Evolutionary conservation across 2,113 vertebrate species (phyloP).

Genomic region (Zosterops pallidus): DNA sequence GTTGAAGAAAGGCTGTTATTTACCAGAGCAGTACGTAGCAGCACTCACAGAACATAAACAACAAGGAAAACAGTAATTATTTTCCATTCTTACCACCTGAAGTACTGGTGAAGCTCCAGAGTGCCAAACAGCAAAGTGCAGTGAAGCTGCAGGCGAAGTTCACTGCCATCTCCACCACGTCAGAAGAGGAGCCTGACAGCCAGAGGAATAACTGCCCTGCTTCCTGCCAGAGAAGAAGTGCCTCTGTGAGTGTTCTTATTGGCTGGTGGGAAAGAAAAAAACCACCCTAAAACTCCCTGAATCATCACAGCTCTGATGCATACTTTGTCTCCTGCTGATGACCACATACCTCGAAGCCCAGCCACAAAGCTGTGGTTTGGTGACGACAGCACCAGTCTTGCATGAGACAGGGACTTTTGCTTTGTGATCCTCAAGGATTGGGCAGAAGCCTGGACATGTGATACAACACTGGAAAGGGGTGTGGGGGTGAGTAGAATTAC

Average conservation of each 20-base stretch:
- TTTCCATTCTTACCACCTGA: conserved; percentile 35
- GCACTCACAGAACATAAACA: background rate
- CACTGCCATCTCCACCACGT: background rate
- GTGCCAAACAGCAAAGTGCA: background rate
- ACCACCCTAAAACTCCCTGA: background rate
- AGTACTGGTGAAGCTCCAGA: background rate
- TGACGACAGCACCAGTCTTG: background rate
- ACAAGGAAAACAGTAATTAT: background rate
- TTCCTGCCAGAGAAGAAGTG: background rate
- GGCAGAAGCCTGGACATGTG: background rate
- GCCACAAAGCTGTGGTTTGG: background rate
- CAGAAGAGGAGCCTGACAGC: background rate
- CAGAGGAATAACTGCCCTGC: background rate
- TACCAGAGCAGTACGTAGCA: background rate
- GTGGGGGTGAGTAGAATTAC: background rate
- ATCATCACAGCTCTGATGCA: background rate
- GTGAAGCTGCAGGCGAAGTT: background rate
- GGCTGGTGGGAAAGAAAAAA: background rate
- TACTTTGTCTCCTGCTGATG: background rate
- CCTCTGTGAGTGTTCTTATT: background rate
- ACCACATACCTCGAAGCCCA: background rate
- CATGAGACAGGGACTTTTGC: background rate
- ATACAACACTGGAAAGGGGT: background rate
- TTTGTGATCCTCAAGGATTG: background rate
- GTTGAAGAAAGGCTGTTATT: background rate